These are phyloP conservation scores for Diabrotica undecimpunctata DNA, from an alignment of 1,140 invertebrate genomes.

Conservation along the genomic window DNA sequence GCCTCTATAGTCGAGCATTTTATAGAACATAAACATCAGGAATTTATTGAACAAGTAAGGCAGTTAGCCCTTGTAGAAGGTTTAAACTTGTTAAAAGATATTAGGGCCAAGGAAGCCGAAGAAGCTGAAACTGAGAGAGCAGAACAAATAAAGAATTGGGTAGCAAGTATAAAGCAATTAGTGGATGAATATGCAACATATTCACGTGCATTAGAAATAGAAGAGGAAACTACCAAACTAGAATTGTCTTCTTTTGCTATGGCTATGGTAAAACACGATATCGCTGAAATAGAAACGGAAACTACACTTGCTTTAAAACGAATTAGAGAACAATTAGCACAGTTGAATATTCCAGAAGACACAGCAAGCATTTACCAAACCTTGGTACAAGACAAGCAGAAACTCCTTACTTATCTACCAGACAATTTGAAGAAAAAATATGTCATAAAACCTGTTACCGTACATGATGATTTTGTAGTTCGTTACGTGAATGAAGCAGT, in stretches of 20 bases:
- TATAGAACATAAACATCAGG: constrained; percentile 37
- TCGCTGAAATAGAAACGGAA: constrained; percentile 26
- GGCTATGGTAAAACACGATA: constrained; percentile 22
- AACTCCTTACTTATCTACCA: constrained; percentile 32
- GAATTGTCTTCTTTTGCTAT: constrained; percentile 35
- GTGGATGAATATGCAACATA: constrained; percentile 17
- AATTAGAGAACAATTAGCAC: constrained; percentile 21
- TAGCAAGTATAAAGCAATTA: constrained; percentile 13
- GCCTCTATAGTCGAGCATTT: constrained; percentile 43
- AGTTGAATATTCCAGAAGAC: constrained; percentile 23
- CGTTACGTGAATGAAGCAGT: constrained; percentile 45
- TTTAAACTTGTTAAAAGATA: constrained; percentile 25
- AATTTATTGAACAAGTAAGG: constrained; percentile 45
- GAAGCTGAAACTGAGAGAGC: constrained; percentile 18
- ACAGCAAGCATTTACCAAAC: constrained; percentile 21
- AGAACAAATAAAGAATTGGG: constrained; percentile 30
- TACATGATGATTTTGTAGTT: constrained; percentile 37
- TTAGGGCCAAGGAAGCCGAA: constrained; percentile 21
- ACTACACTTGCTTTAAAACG: constrained; percentile 20
- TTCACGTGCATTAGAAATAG: constrained; percentile 19
- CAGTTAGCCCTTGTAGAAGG: constrained; percentile 45
- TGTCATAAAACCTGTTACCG: constrained; percentile 27
- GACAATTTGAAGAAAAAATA: constrained; percentile 24
- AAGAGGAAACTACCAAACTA: constrained; percentile 23
- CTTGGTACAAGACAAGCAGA: constrained; percentile 24